phyloP scores from a whole-genome alignment of 2,888 invertebrate genomes.

The Lepidochrysops patricia region DNA sequence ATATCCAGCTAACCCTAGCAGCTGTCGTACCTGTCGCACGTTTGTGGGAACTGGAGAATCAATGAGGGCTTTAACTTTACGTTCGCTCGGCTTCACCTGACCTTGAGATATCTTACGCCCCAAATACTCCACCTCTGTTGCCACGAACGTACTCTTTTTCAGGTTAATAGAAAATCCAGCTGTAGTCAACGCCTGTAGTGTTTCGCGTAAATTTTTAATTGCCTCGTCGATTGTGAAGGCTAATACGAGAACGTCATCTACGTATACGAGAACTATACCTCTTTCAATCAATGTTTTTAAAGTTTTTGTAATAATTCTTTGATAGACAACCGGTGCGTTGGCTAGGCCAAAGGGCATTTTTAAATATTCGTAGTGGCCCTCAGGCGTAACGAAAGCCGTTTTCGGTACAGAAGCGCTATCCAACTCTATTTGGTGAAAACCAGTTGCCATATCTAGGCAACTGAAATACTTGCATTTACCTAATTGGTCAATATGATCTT shows the following conservation, averaged over 20 bases:
- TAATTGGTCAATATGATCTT: slow-evolving; percentile 19
- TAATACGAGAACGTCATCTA: neutral
- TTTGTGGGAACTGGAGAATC: neutral
- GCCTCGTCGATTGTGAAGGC: neutral
- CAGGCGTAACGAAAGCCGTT: slow-evolving; percentile 13
- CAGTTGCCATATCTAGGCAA: slow-evolving; percentile 21
- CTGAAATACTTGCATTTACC: slow-evolving; percentile 16
- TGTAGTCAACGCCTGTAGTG: too few species aligned
- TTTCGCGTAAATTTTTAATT: neutral
- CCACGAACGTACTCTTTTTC: neutral
- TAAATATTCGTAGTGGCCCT: slow-evolving; percentile 12
- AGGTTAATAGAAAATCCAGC: neutral
- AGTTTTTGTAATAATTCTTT: neutral
- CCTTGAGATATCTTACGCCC: neutral
- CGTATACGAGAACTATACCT: neutral
- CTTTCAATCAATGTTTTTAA: neutral
- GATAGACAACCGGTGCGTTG: neutral
- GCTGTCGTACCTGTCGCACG: neutral
- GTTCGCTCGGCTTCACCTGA: too few species aligned
- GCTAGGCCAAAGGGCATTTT: slow-evolving; percentile 13
- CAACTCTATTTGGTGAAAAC: slow-evolving; percentile 18
- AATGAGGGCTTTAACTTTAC: neutral
- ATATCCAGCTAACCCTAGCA: slow-evolving; percentile 8
- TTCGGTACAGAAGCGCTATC: slow-evolving; percentile 15
- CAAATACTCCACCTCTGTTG: neutral